Evolutionary conservation across 2,113 vertebrate species (phyloP), one percentile per base, ranked within the genome.

Genomic region (Hylia prasina): DNA sequence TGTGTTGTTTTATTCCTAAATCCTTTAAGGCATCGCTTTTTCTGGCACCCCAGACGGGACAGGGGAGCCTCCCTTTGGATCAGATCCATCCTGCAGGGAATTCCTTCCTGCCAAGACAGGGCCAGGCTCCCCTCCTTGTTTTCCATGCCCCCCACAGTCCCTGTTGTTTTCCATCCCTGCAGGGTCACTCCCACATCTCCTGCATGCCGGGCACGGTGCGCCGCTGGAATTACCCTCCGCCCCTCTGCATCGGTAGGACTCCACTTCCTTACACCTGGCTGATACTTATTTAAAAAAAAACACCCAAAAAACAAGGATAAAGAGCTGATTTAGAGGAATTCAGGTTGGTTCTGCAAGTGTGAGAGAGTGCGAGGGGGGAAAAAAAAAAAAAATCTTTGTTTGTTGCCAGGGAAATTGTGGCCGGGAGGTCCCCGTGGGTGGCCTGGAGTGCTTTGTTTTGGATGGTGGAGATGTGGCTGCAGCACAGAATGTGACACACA

Each of bases 121-220:
- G 44, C 25, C 10, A 8, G n/a, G n/a, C 40, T 47, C 15, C 12
- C 2, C 7, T 1, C 8, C 4, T 37, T 39, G 27, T 54, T 63
- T 54, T 45, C 33, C 58, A n/a, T 23, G 4, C n/a, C 19, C 7
- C 13, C 8, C 35, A 11, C 15, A 13, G 58, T 2, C 13, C 2
- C 1, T 19, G 5, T 61, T 21, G 56, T 87, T 95, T 84, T 68
- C 80, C 64, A 64, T 76, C 76, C 61, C 70, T 95, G 11, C 97
- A 99, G 99, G 99, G 99, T 45, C 99, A 98, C 85, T 99, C 99
- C 3, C 99, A 99, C 94, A 99, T 99, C 80, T 99, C 99, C 94
- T 99, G 99, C 96, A 99, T 99, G 99, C 99, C 99, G 0, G 99
- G 99, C 69, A 99, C 99, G 0, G 99, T 99, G 57, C 98, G 99